A percentile compares a stretch with the other conserved stretches of the same genome.
Conservation (phyloP, 2,888 invertebrate species). For the Polydrusus cervinus region DNA sequence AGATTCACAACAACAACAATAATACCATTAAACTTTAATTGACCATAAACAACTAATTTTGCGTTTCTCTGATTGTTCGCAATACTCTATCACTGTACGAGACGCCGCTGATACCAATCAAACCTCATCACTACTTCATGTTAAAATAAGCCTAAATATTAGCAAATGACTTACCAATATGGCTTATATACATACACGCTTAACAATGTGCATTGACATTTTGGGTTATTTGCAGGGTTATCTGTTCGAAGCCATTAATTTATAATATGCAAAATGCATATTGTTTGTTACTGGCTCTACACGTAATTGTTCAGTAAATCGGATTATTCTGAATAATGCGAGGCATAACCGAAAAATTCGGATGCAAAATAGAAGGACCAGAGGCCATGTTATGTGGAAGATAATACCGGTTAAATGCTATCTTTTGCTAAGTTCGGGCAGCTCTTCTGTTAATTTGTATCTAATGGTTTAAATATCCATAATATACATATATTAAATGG, state of each 20-base stretch:
- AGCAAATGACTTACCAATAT: constrained; percentile 15
- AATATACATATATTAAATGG: no score
- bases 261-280: constrained; percentile 18
- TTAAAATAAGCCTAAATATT: constrained; percentile 8
- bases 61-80: no score
- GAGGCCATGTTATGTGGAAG: no score
- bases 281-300: constrained; percentile 9
- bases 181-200: constrained; percentile 4
- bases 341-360: not conserved
- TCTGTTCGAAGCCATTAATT: constrained; percentile 5
- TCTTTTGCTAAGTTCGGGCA: no score
- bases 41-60: no score
- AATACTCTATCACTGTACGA: no score
- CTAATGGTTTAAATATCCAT: no score
- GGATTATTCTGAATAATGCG: constrained; percentile 10
- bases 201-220: constrained; percentile 12
- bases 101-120: no score
- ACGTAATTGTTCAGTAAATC: constrained; percentile 1
- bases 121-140: not conserved
- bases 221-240: constrained; percentile 7
- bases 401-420: not conserved
- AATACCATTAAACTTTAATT: no score
- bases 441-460: no score
- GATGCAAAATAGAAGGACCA: not conserved
- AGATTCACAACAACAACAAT: no score